phyloP scores from a whole-genome alignment of 1,140 invertebrate species.

The Drosophila triauraria region DNA sequence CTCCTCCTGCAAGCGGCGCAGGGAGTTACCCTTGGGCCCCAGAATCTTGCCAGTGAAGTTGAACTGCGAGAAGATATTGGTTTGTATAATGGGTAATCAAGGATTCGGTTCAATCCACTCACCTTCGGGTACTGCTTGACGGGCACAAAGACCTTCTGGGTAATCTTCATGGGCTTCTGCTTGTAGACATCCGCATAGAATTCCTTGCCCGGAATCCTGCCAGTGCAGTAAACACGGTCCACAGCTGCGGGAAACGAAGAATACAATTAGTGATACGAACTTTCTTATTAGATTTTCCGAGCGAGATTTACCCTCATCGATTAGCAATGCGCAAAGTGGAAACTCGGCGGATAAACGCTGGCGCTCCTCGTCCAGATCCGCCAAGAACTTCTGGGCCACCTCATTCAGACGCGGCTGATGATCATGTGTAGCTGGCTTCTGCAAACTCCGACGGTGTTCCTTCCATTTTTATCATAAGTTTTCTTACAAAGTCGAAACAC shows the following conservation, averaged over 20 bases:
- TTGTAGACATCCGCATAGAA: slow-evolving; percentile 82
- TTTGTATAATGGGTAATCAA: not conserved
- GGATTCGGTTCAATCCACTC: slow-evolving; percentile 60
- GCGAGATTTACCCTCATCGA: slow-evolving; percentile 67
- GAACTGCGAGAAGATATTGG: slow-evolving; percentile 87
- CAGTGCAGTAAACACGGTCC: slow-evolving; percentile 75
- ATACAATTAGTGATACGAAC: not conserved
- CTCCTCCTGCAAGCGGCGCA: slow-evolving; percentile 95
- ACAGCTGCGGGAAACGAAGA: slow-evolving; percentile 45
- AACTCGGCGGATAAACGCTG: slow-evolving; percentile 69
- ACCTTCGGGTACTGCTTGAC: slow-evolving; percentile 93
- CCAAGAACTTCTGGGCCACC: slow-evolving; percentile 76
- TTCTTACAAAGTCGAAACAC: not conserved
- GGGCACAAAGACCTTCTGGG: slow-evolving; percentile 91
- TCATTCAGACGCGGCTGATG: slow-evolving; percentile 75
- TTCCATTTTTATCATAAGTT: slow-evolving; percentile 50
- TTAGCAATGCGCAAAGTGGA: slow-evolving; percentile 65
- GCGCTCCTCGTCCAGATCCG: slow-evolving; percentile 74
- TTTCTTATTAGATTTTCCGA: not conserved
- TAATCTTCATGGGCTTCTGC: slow-evolving; percentile 92
- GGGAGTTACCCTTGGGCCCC: slow-evolving; percentile 95
- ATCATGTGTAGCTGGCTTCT: slow-evolving; percentile 60
- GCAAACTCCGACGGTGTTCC: slow-evolving; percentile 45
- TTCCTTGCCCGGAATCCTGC: slow-evolving; percentile 77
- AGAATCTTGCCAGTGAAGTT: slow-evolving; percentile 97